phyloP scores from a whole-genome alignment of 2,113 vertebrate species.

The Lipophrys pholis region DNA sequence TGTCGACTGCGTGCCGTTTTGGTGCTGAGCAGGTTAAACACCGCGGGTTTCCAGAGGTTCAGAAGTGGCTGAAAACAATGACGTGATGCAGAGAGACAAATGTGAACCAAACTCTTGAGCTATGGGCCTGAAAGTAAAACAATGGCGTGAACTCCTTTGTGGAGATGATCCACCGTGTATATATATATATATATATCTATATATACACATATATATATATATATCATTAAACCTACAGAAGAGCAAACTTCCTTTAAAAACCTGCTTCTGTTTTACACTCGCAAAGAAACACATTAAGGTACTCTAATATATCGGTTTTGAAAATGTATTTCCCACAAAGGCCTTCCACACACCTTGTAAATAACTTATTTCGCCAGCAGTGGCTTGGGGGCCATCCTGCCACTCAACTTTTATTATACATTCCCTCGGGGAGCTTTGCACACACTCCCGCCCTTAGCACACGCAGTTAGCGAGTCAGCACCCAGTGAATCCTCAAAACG shows the following conservation, averaged over 20 bases:
- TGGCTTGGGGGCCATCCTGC: constrained; percentile 56
- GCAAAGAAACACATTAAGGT: too few relatives aligned
- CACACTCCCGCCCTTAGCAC: constrained; percentile 5
- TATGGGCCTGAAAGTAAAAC: neutral
- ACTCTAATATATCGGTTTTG: neutral
- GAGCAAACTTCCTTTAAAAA: too few relatives aligned
- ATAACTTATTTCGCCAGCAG: constrained; percentile 44
- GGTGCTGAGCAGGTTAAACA: neutral
- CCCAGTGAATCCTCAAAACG: constrained; percentile 67
- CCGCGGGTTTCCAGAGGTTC: neutral
- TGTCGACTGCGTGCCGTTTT: neutral
- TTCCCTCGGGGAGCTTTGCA: constrained; percentile 6
- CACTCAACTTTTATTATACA: constrained; percentile 37
- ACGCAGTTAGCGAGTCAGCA: constrained; percentile 51
- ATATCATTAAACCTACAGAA: neutral
- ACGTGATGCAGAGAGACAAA: neutral
- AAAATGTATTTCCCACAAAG: constrained; percentile 25
- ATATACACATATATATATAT: too few relatives aligned
- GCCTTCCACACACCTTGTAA: constrained; percentile 33
- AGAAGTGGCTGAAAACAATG: neutral
- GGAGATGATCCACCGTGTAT: neutral
- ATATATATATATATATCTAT: too few relatives aligned
- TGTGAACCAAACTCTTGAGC: neutral
- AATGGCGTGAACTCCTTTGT: neutral
- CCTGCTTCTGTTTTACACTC: too few relatives aligned